Evolutionary conservation across 2,113 vertebrate species (phyloP).

Genomic region (Mystacornis crossleyi): DNA sequence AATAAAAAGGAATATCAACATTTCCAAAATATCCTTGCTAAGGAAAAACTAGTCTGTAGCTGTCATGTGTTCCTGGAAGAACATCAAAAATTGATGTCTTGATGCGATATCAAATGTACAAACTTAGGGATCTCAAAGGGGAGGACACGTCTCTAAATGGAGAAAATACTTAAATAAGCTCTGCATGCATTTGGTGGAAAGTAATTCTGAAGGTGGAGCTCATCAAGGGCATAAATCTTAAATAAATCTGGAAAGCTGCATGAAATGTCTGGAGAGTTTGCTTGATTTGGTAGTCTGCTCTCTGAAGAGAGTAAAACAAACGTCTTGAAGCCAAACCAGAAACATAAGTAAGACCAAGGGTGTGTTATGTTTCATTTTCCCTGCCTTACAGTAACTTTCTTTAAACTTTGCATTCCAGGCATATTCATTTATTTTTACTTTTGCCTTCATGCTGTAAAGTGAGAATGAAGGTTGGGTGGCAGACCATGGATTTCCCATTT

Average conservation of each 20-base stretch:
- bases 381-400: background rate
- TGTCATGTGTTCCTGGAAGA: background rate
- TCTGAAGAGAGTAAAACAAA: background rate
- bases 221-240: background rate
- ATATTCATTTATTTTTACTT: background rate
- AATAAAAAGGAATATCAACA: background rate
- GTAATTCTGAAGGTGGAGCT: background rate
- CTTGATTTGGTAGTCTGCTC: background rate
- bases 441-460: background rate
- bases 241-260: background rate
- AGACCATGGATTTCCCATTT: background rate
- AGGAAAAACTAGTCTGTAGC: background rate
- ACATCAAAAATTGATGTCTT: background rate
- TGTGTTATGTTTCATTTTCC: background rate
- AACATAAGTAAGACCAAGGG: background rate
- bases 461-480: background rate
- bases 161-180: background rate
- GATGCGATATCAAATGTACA: background rate
- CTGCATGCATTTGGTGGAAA: background rate
- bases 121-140: background rate
- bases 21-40: background rate
- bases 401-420: background rate
- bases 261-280: background rate
- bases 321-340: background rate
- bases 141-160: background rate